A percentile compares a stretch with the other conserved stretches of the same genome.
Conservation (phyloP, 2,113 vertebrate species). For the Psilopogon haemacephalus region DNA sequence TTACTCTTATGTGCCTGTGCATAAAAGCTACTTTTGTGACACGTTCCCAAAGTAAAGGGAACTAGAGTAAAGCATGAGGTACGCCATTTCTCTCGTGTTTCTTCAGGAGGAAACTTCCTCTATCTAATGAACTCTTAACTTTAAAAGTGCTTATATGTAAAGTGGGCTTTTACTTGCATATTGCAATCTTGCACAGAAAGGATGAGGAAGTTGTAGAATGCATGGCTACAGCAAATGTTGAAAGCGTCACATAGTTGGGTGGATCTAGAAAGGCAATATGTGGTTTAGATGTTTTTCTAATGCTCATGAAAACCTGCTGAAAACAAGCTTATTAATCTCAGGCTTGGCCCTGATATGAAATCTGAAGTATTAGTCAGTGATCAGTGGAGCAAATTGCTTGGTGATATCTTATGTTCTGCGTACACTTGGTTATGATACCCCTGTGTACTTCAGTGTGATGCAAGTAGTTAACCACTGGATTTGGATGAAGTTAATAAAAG, state of each 20-base stretch:
- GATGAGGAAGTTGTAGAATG: slow-evolving; percentile 28
- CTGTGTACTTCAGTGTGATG: accelerated
- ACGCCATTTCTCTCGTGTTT: background rate
- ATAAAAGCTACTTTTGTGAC: background rate
- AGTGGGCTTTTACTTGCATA: background rate
- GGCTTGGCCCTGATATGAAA: background rate
- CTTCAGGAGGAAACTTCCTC: slow-evolving; percentile 49
- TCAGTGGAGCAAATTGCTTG: background rate
- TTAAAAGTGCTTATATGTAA: background rate
- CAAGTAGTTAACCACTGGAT: background rate
- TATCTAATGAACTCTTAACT: background rate
- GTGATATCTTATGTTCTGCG: background rate
- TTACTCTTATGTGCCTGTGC: background rate
- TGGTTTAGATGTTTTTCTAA: background rate
- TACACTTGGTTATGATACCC: background rate
- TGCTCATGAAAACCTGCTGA: background rate
- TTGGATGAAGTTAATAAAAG: background rate
- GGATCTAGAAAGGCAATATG: background rate
- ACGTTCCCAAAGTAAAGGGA: background rate
- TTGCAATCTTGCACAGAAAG: background rate
- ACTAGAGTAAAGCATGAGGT: background rate
- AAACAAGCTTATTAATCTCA: background rate
- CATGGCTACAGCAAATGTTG: background rate
- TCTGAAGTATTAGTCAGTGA: background rate
- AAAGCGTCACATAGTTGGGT: background rate